These are phyloP conservation scores for Drosophila suboccidentalis DNA, from an alignment of 2,888 invertebrate genomes.

Conservation along the genomic window DNA sequence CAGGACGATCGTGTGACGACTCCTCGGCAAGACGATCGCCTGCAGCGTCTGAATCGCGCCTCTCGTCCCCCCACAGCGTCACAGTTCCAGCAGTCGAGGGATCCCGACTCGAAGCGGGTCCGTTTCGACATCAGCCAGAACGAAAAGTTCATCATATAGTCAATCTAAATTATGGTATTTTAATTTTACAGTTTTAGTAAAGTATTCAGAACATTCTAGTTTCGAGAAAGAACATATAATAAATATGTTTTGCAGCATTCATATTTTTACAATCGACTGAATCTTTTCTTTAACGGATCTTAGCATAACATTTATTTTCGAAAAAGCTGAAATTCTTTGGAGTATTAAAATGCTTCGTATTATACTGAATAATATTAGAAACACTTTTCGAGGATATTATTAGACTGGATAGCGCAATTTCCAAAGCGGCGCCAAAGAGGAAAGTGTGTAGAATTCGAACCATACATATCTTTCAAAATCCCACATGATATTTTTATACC, in stretches of 20 bases:
- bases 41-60: slow-evolving; percentile 45
- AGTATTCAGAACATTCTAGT: slow-evolving; percentile 3
- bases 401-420: no score
- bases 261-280: background rate
- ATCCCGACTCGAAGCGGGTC: slow-evolving; percentile 3
- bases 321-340: no score
- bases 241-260: background rate
- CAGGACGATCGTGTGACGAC: background rate
- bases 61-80: slow-evolving; percentile 43
- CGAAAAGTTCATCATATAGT: slow-evolving; percentile 20
- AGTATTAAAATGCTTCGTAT: no score
- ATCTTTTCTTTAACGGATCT: background rate
- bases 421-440: no score
- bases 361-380: no score
- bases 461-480: no score
- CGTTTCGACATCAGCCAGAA: slow-evolving; percentile 21
- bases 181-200: slow-evolving; percentile 32
- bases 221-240: slow-evolving; percentile 7
- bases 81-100: slow-evolving; percentile 15
- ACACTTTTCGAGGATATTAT: no score
- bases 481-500: no score
- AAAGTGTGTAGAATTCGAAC: no score
- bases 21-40: background rate
- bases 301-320: no score
- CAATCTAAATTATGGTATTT: slow-evolving; percentile 31